phyloP scores from a whole-genome alignment of 2,888 invertebrate genomes.

The Atrina japonica region DNA sequence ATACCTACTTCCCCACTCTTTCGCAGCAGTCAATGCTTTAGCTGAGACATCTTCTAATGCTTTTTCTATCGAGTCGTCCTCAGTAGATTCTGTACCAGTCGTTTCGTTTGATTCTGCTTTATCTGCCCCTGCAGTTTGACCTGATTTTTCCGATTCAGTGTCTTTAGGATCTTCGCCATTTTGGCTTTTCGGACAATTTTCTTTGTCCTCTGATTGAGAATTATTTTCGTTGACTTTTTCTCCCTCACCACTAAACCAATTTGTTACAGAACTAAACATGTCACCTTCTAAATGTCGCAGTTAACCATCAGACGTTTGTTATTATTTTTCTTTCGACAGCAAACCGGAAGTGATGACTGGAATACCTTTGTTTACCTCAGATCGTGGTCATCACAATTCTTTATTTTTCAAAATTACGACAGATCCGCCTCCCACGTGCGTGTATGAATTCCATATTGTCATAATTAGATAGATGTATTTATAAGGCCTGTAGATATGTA shows the following conservation, averaged over 20 bases:
- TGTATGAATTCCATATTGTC: no score
- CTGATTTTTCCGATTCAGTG: constrained; percentile 44
- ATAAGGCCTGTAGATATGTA: no score
- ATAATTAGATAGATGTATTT: no score
- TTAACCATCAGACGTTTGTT: no score
- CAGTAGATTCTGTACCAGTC: no score
- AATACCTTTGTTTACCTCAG: no score
- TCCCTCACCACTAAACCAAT: constrained; percentile 70
- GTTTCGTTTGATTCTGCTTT: constrained; percentile 52
- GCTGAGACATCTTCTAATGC: constrained; percentile 76
- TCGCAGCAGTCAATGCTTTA: constrained; percentile 77
- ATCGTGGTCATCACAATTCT: no score
- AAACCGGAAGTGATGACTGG: constrained; percentile 33
- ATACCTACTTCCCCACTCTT: constrained; percentile 78
- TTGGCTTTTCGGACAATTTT: constrained; percentile 11
- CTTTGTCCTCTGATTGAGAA: constrained; percentile 49
- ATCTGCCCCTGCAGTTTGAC: constrained; percentile 38
- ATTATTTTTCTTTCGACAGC: neutral
- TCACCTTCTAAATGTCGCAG: constrained; percentile 19
- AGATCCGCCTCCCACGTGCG: no score
- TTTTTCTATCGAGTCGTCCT: constrained; percentile 58
- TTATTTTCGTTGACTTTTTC: constrained; percentile 48
- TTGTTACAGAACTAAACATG: constrained; percentile 74
- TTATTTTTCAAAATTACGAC: no score
- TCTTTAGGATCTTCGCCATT: constrained; percentile 21